A percentile compares a stretch with the other conserved stretches of the same genome.
Conservation (phyloP, 2,797 vertebrate species). For the Pseudotriccus pelzelni region DNA sequence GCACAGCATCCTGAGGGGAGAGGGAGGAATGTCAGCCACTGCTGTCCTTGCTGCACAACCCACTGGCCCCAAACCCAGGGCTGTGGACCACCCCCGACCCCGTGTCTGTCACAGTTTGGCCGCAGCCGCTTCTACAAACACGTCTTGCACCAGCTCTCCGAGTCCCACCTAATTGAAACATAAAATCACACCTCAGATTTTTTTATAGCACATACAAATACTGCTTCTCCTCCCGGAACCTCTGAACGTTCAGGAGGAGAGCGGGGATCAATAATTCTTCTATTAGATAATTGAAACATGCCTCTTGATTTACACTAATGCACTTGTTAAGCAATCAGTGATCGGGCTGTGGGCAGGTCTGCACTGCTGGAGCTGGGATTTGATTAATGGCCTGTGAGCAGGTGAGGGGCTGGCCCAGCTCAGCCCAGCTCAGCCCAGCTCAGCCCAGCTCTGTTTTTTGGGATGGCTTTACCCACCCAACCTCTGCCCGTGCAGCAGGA, state of each 20-base stretch:
- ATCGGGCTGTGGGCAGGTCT: conserved; percentile 16
- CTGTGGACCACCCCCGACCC: not conserved
- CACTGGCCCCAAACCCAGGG: not conserved
- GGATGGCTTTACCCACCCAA: not conserved
- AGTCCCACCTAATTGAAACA: conserved; percentile 34
- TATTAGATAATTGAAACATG: conserved; percentile 68
- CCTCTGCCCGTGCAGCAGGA: not conserved
- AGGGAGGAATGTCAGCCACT: not conserved
- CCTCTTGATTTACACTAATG: conserved; percentile 68
- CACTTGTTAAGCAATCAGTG: conserved; percentile 64
- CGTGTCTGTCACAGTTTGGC: not conserved
- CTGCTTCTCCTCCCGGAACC: conserved; percentile 43
- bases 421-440: not conserved
- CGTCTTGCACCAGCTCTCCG: not conserved
- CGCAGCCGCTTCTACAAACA: not conserved
- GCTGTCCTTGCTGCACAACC: not conserved
- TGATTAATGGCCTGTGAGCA: not conserved
- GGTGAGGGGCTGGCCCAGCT: not conserved
- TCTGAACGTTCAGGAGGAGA: not conserved
- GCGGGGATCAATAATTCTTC: conserved; percentile 54
- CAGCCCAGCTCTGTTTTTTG: not conserved
- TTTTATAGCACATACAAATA: conserved; percentile 44
- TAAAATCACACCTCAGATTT: not conserved
- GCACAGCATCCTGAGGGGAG: not conserved
- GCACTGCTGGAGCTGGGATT: not conserved